Evolutionary conservation across 2,888 invertebrate genomes (phyloP), one percentile per base, ranked within the genome.

Genomic region (Noctua janthina): DNA sequence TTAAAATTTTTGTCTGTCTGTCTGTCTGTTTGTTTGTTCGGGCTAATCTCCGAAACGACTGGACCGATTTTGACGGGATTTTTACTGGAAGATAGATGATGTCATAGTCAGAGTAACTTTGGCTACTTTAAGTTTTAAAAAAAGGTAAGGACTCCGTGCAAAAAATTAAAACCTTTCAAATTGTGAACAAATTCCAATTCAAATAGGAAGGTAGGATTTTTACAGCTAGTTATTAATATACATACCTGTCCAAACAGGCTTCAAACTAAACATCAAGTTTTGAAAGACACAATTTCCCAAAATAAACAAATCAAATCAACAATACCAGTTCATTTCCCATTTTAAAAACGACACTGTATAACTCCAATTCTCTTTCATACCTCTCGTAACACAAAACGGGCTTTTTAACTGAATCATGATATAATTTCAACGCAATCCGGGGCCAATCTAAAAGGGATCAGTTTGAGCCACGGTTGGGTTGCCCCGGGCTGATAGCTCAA

Each of bases 381-480:
- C 62, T 23, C 23, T 35, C 54, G 29, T 17, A 73, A 23, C 39
- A 75, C 69, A 82, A 76, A 84, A 74, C 69, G 29, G 74, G n/a
- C 67, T 76, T 87, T 80, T 75, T 71, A 87, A 84, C 73, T 72
- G 77, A 72, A 81, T 85, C 78, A 81, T 78, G 59, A 70, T 71
- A 80, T 82, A 82, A 88, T 87, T 87, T 82, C n/a, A 74, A 74
- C 73, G 70, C 85, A 82, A 87, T 79, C 85, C 78, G 76, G 81
- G 56, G 8, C 43, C 72, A 88, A 88, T 88, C 85, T 87, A 81
- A 82, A 85, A 70, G 76, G 87, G 89, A 88, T 88, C 87, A 82
- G 67, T 74, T 39, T 56, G 39, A 87, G 76, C 74, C 23, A 79
- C 74, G 87, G 82, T 39, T 82, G 72, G 76, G 54, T 81, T 67